Conservation (phyloP, 2,888 invertebrate genomes). For the Galerucella nymphaeae region DNA sequence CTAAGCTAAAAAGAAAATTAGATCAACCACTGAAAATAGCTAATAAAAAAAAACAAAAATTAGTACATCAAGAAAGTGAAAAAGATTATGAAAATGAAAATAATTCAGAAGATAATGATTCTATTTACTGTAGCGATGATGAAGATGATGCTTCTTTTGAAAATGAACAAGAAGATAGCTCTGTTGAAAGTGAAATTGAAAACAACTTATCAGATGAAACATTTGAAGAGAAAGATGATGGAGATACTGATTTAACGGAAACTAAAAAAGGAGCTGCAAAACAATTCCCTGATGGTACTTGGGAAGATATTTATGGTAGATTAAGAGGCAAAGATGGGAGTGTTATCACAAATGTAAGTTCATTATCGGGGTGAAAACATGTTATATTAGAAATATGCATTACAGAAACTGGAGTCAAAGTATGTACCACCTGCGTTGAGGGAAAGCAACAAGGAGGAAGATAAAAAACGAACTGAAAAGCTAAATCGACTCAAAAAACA, state of each 20-base stretch:
- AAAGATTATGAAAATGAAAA: conserved; percentile 35
- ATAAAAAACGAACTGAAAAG: conserved; percentile 68
- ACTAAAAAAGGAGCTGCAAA: conserved; percentile 44
- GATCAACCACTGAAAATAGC: conserved; percentile 29
- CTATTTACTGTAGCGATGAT: no score
- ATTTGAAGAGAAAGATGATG: conserved; percentile 15
- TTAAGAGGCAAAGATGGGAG: conserved; percentile 84
- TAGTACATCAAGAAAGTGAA: conserved; percentile 14
- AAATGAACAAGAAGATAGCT: neutral
- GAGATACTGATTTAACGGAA: conserved; percentile 45
- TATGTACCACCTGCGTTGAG: conserved; percentile 89
- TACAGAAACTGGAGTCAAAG: conserved; percentile 64
- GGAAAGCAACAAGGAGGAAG: conserved; percentile 62
- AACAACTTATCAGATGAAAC: conserved; percentile 11
- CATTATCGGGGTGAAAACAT: neutral
- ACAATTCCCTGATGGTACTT: conserved; percentile 61
- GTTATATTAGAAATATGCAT: neutral
- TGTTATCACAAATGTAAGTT: conserved; percentile 70
- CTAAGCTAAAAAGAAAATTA: conserved; percentile 37
- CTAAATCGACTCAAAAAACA: conserved; percentile 78
- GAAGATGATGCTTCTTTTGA: conserved; percentile 27
- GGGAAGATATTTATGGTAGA: conserved; percentile 96
- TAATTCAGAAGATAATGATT: conserved; percentile 36
- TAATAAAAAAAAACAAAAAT: conserved; percentile 26
- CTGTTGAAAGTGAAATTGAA: conserved; percentile 12